Evolutionary conservation across 2,113 vertebrate genomes (phyloP), one percentile per base, ranked within the genome.

Genomic region (Sciurus niger): DNA sequence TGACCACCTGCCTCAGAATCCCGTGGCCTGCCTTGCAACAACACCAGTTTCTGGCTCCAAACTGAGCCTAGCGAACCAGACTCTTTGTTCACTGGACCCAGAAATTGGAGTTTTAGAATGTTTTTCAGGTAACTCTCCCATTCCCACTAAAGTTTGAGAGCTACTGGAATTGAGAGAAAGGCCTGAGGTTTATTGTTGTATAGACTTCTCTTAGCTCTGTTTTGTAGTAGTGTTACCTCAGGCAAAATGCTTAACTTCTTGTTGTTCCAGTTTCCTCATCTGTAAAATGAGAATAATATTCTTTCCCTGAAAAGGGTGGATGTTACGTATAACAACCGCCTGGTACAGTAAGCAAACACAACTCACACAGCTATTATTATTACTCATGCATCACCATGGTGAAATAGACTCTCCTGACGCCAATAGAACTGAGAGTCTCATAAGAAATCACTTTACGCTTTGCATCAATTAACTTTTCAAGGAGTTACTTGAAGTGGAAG

Each of bases 251-350:
- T 84, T 88, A 82, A 40, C 53, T 82, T 73, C 53, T 91, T 43
- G 43, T 65, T 68, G 46, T 87, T 95, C 55, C 0, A 0, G 28
- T 40, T 93, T 96, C 34, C 11, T 92, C 51, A 70, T 65, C 67
- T 95, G 37, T 55, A 68, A 93, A 82, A 67, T 2, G n/a, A 87
- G 68, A 88, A 90, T 37, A 37, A n/a, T 34, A 28, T 1, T 6
- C 25, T 93, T 97, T 96, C 80, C 58, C 34, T 74, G 65, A 43
- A 58, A 89, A 97, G 72, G 32, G 30, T 51, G 30, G 77, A n/a
- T 16, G n/a, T 40, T 34, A 68, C 48, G 25, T 16, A 8, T 67
- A 60, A 82, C 58, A 85, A 74, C 12, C 1, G 14, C 34, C 51
- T 48, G 58, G 20, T 80, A 73, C 3, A 22, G 32, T 55, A 28